These are phyloP conservation scores for Drosophila tsacasi DNA, from an alignment of 1,140 invertebrate genomes.

Conservation along the genomic window DNA sequence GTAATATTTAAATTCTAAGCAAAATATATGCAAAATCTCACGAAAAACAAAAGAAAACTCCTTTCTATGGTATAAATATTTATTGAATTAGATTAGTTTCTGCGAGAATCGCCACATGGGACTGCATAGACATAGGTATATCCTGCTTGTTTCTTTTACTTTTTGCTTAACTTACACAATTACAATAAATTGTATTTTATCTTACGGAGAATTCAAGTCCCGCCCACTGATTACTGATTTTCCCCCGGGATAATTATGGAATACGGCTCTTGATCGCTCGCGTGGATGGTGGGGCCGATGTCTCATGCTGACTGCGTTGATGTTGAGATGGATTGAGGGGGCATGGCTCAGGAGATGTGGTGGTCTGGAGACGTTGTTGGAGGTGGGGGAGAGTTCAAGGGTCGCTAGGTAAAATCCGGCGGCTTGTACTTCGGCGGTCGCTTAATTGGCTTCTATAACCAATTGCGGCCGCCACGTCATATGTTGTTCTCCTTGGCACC, in stretches of 20 bases:
- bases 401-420: conserved; percentile 71
- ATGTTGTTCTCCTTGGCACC: conserved; percentile 84
- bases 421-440: conserved; percentile 79
- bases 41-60: too few relatives aligned
- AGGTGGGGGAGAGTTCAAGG: conserved; percentile 1
- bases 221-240: conserved; percentile 24
- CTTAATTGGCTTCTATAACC: conserved; percentile 84
- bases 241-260: not conserved
- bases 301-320: not conserved
- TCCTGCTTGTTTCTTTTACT: not conserved
- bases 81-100: conserved; percentile 49
- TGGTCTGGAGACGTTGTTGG: not conserved
- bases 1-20: too few relatives aligned
- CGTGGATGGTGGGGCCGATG: not conserved
- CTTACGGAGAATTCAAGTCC: conserved; percentile 42
- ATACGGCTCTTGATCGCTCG: conserved; percentile 1
- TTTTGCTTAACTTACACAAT: conserved; percentile 43
- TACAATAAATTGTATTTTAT: conserved; percentile 62
- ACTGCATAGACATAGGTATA: conserved; percentile 10
- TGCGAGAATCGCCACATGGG: conserved; percentile 31
- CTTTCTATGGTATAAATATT: conserved; percentile 40
- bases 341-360: conserved; percentile 1
- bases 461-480: conserved; percentile 84
- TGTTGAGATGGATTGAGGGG: not conserved
- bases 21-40: too few relatives aligned